Conservation (phyloP, 2,888 invertebrate genomes). For the Parapristionchus giblindavisi region DNA sequence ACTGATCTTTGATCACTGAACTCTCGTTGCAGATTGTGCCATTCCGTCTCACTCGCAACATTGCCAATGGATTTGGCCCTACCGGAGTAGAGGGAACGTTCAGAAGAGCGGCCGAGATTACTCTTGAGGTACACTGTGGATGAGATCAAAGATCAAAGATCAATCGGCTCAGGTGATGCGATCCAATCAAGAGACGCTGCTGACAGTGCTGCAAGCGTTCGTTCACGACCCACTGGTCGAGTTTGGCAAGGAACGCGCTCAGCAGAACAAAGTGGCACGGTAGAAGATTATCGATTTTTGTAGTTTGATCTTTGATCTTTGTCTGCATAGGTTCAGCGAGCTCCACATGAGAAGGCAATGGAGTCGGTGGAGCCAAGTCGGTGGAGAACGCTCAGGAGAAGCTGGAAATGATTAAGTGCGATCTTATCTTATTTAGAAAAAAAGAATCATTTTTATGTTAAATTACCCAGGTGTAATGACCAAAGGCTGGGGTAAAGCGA, state of each 20-base stretch:
- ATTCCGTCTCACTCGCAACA: conserved; percentile 95
- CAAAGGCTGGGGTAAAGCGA: no score
- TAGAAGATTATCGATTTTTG: no score
- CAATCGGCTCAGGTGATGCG: conserved; percentile 78
- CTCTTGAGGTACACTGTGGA: conserved; percentile 37
- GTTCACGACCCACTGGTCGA: conserved; percentile 92
- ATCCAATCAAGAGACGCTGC: conserved; percentile 84
- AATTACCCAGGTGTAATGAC: no score
- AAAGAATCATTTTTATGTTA: no score
- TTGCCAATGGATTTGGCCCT: conserved; percentile 92
- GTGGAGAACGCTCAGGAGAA: no score
- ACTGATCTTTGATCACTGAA: no score
- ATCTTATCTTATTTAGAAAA: no score
- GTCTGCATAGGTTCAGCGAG: no score
- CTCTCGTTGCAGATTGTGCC: conserved; percentile 71
- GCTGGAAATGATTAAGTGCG: no score
- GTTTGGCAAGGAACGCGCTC: conserved; percentile 72
- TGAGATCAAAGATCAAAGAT: neutral
- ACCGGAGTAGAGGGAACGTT: conserved; percentile 84
- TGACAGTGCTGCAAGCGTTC: conserved; percentile 84
- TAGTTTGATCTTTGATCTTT: no score
- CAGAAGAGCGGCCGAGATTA: conserved; percentile 52
- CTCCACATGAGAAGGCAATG: no score
- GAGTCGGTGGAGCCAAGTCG: no score
- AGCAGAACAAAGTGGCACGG: conserved; percentile 48